These are phyloP conservation scores for Dastarcus helophoroides DNA, from an alignment of 2,888 invertebrate species.

Conservation along the genomic window DNA sequence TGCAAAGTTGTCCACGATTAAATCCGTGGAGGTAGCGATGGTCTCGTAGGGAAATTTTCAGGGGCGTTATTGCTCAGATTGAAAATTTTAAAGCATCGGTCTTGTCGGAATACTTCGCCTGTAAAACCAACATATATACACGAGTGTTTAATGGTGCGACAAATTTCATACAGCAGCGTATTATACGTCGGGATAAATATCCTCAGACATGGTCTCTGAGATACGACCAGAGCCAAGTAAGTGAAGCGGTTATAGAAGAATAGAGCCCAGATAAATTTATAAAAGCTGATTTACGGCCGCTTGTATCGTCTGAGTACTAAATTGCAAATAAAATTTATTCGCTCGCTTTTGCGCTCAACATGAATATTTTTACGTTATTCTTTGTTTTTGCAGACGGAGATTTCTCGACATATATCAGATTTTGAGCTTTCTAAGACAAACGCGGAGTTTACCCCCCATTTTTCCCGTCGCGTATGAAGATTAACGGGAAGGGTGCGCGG, in stretches of 20 bases:
- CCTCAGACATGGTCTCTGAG: constrained; percentile 31
- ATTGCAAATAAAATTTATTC: constrained; percentile 32
- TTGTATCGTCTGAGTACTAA: constrained; percentile 34
- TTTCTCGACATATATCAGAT: too few relatives aligned
- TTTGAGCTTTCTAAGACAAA: too few relatives aligned
- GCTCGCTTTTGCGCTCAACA: constrained; percentile 20
- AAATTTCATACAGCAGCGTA: constrained; percentile 38
- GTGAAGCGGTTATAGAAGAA: constrained; percentile 36
- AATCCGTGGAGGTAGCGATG: too few relatives aligned
- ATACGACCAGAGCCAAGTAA: constrained; percentile 33
- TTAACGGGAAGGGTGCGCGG: constrained; percentile 34
- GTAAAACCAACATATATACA: constrained; percentile 18
- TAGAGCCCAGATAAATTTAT: constrained; percentile 36
- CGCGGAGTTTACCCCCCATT: too few relatives aligned
- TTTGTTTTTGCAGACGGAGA: background rate
- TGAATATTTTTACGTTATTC: constrained; percentile 15
- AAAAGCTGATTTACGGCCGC: constrained; percentile 33
- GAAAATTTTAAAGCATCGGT: too few relatives aligned
- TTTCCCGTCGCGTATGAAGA: too few relatives aligned
- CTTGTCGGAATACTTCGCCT: too few relatives aligned
- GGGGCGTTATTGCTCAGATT: too few relatives aligned
- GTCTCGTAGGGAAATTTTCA: too few relatives aligned
- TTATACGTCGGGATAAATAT: constrained; percentile 36
- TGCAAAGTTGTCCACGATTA: too few relatives aligned
- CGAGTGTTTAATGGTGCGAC: constrained; percentile 36